Base-by-base conservation (phyloP, 1,140 invertebrate genomes). In the Rhizoglyphus robini region DNA sequence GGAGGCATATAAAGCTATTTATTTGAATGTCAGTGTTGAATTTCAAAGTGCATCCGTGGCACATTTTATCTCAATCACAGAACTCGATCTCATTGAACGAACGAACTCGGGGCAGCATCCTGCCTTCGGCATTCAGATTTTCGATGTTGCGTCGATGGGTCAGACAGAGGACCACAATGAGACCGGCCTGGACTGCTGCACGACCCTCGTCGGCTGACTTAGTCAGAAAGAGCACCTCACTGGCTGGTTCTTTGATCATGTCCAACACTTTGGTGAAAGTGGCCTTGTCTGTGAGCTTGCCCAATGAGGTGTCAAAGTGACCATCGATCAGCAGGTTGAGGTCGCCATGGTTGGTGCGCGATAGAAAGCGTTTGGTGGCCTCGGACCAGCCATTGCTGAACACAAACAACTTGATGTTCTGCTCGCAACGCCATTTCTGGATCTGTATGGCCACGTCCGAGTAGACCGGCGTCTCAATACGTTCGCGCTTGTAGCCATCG, bases 351-450 rank as follows among this genome's bases (percentile, higher is more conserved):
- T 68, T 67, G 1, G 66, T 67, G 13, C 57, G 23, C 20, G 23
- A 27, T 8, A 67, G 2, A 32, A 68, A 49, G 15, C 27, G n/a
- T 31, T n/a, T n/a, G n/a, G n/a, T n/a, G n/a, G n/a, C n/a, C n/a
- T n/a, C n/a, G n/a, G n/a, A n/a, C n/a, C n/a, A 67, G 48, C 65
- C 46, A 66, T 67, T 67, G 30, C 65, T 68, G 18, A 67, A 57
- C 1, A 67, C 47, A 57, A 51, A 66, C 3, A 67, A 29, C 29
- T 67, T 67, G 41, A 67, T 68, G 15, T 66, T 51, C 20, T 32
- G 23, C 20, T 68, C 65, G 32, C 47, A 57, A 20, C 25, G 25
- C 66, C 66, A 67, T 38, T 68, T 48, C 20, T 38, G 27, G 15
- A 68, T 34, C 66, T 67, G 65, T 25, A 68, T 51, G 18, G 66